phyloP scores from a whole-genome alignment of 2,113 vertebrate genomes.

The Plecturocebus donacophilus region DNA sequence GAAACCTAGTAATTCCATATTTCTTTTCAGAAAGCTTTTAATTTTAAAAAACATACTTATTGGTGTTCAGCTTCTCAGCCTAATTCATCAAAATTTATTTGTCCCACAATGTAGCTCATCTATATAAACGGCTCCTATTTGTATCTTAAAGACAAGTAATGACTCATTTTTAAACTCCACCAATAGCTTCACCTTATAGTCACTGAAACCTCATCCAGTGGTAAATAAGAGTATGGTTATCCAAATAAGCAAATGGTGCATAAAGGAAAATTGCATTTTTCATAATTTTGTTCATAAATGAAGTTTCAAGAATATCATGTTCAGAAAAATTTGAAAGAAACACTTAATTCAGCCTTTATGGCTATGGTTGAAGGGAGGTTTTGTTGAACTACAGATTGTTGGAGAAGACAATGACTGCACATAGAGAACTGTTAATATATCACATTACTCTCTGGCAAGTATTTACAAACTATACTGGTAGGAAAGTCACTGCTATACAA shows the following conservation, averaged over 20 bases:
- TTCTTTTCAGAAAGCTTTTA: slow-evolving; percentile 19
- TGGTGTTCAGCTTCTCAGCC: background rate
- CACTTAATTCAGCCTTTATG: background rate
- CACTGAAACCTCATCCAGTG: slow-evolving; percentile 17
- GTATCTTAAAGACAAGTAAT: background rate
- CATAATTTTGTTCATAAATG: slow-evolving; percentile 47
- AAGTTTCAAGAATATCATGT: background rate
- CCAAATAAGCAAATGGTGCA: background rate
- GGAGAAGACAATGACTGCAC: background rate
- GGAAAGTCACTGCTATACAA: background rate
- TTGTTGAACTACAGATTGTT: background rate
- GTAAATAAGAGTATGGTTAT: background rate
- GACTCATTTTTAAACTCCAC: slow-evolving; percentile 27
- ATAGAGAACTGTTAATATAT: background rate
- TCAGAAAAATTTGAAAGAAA: background rate
- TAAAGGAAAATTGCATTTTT: background rate
- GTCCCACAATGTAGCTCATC: background rate
- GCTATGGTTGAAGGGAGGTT: background rate
- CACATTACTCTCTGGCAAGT: background rate
- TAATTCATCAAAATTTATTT: slow-evolving; percentile 28
- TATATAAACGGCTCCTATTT: background rate
- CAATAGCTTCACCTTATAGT: background rate
- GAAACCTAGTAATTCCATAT: background rate
- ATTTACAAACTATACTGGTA: background rate
- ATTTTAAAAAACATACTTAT: background rate